Conservation (phyloP, 2,888 invertebrate species). For the Agrochola lychnidis region DNA sequence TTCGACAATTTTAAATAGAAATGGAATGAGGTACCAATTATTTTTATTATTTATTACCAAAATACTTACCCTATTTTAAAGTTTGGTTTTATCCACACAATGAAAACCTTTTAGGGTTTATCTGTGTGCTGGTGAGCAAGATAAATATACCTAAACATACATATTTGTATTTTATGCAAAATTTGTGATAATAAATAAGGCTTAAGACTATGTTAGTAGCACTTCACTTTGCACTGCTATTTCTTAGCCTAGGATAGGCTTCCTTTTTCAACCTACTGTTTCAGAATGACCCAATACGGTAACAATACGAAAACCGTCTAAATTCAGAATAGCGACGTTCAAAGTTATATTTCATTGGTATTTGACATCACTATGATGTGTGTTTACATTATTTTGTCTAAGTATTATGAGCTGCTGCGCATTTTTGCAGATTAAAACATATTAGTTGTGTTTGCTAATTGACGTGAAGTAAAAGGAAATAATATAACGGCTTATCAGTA, state of each 20-base stretch:
- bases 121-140: not conserved
- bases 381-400: constrained; percentile 44
- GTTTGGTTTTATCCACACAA: not conserved
- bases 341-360: constrained; percentile 31
- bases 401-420: constrained; percentile 27
- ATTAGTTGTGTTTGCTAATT: constrained; percentile 22
- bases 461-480: not conserved
- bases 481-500: not conserved
- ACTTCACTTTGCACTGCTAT: not conserved
- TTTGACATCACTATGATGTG: constrained; percentile 25
- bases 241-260: not conserved
- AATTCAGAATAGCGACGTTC: constrained; percentile 44
- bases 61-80: not conserved
- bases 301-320: constrained; percentile 58
- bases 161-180: too few relatives aligned
- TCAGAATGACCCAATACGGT: constrained; percentile 55
- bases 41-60: not conserved
- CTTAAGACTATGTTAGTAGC: too few relatives aligned
- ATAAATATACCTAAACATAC: not conserved
- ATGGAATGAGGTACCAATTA: not conserved
- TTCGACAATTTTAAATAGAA: too few relatives aligned
- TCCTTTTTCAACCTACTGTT: not conserved
- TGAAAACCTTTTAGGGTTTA: not conserved
- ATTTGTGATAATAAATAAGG: not conserved
- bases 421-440: constrained; percentile 29